Conservation (phyloP, 2,113 vertebrate species). For the Psephotus haematonotus region DNA sequence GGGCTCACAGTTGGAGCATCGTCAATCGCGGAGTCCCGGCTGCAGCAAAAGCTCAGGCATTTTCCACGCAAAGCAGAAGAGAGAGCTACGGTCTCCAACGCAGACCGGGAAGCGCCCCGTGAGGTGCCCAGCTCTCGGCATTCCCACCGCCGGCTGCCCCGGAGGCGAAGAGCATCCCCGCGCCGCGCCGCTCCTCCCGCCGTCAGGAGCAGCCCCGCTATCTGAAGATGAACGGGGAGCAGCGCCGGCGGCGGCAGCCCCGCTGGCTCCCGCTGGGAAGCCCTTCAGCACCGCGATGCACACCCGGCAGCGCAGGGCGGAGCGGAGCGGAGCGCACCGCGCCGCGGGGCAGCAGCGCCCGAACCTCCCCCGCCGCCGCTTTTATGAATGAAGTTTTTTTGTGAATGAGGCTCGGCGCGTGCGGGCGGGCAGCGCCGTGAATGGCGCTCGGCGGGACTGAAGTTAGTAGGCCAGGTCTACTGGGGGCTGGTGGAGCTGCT, state of each 20-base stretch:
- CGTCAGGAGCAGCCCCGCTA: background rate
- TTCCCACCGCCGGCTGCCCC: background rate
- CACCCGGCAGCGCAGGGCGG: too few relatives aligned
- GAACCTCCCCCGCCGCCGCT: slow-evolving; percentile 48
- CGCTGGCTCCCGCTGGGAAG: background rate
- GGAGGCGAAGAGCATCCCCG: background rate
- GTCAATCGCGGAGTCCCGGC: background rate
- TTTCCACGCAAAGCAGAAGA: background rate
- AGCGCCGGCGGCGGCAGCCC: background rate
- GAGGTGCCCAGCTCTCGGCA: background rate
- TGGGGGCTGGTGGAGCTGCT: too few relatives aligned
- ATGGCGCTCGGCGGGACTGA: slow-evolving; percentile 85
- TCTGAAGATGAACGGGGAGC: background rate
- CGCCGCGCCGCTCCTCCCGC: background rate
- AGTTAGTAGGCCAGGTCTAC: too few relatives aligned
- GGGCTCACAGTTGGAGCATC: background rate
- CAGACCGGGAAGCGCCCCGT: background rate
- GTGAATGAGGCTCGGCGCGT: slow-evolving; percentile 82
- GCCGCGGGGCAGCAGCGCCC: background rate
- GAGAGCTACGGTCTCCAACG: background rate
- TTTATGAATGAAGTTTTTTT: slow-evolving; percentile 89
- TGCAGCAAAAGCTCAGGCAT: background rate
- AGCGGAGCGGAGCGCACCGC: background rate
- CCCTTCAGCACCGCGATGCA: background rate
- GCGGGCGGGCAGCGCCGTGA: slow-evolving; percentile 85